Percentiles rank a stretch among this genome's conserved stretches.
Conservation (phyloP, 2,797 vertebrate genomes). For the Bufotes viridis region DNA sequence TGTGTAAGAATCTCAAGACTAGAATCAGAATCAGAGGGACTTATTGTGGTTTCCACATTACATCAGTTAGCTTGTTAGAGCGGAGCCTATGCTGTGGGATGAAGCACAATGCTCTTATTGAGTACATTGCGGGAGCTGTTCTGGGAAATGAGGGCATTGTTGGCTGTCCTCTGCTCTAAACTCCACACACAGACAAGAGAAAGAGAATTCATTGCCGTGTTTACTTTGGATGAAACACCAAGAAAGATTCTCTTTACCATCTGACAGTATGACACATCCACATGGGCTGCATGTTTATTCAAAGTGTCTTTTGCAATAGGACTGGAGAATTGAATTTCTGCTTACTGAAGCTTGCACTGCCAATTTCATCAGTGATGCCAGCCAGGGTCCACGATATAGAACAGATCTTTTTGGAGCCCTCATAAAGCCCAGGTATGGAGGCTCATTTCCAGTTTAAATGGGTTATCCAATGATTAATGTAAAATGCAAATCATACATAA, state of each 20-base stretch:
- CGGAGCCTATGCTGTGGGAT: neutral
- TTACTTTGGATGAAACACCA: conserved; percentile 51
- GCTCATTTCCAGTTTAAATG: neutral
- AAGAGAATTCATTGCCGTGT: conserved; percentile 31
- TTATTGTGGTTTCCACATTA: neutral
- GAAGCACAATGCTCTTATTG: conserved; percentile 37
- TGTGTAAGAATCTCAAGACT: neutral
- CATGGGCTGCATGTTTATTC: conserved; percentile 33
- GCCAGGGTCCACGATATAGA: neutral
- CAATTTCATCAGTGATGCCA: neutral
- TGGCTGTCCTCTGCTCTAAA: conserved; percentile 16
- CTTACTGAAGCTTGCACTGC: neutral
- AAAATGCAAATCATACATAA: too few relatives aligned
- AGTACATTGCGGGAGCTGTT: conserved; percentile 26
- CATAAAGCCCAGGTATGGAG: neutral
- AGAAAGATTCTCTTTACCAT: conserved; percentile 43
- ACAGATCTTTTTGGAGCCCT: neutral
- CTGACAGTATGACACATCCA: conserved; percentile 47
- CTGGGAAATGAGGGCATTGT: conserved; percentile 49
- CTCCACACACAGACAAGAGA: conserved; percentile 26
- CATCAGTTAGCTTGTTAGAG: conserved; percentile 24
- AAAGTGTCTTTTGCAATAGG: conserved; percentile 17
- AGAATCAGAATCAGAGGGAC: neutral
- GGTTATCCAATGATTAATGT: too few relatives aligned
- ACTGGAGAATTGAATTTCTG: conserved; percentile 4